These are phyloP conservation scores for Camponotus floridanus DNA, from an alignment of 1,140 invertebrate species.

Conservation along the genomic window DNA sequence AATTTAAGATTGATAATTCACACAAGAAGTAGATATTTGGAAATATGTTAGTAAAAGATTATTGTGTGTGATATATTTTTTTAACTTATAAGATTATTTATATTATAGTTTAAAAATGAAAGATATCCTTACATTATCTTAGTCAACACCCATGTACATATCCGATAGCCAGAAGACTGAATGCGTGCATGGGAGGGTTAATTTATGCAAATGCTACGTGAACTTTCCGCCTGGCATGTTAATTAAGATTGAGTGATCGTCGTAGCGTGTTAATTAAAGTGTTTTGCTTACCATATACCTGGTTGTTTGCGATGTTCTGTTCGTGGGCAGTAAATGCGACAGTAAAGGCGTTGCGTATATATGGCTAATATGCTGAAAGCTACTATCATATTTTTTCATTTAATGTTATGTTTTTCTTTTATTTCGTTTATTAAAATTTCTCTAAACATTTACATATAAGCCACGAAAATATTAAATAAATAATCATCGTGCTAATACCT, in stretches of 20 bases:
- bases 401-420: neutral
- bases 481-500: too few relatives aligned
- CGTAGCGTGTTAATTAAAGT: conserved; percentile 62
- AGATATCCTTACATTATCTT: conserved; percentile 9
- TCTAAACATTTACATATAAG: neutral
- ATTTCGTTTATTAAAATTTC: neutral
- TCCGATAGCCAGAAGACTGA: neutral
- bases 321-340: conserved; percentile 39
- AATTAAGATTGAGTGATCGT: conserved; percentile 61
- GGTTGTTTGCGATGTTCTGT: conserved; percentile 49
- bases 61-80: neutral
- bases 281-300: conserved; percentile 45
- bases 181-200: conserved; percentile 37
- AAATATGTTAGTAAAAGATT: neutral
- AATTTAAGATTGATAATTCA: neutral
- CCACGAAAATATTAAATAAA: neutral
- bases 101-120: neutral
- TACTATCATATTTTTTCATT: neutral
- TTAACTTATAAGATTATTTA: conserved; percentile 7
- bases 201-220: conserved; percentile 58
- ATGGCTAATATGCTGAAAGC: conserved; percentile 5
- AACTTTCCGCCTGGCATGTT: conserved; percentile 54
- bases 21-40: neutral
- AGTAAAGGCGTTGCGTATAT: neutral
- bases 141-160: neutral